These are phyloP conservation scores for Gnathonemus echidnorhynchus DNA, from an alignment of 2,113 vertebrate species.

Conservation along the genomic window DNA sequence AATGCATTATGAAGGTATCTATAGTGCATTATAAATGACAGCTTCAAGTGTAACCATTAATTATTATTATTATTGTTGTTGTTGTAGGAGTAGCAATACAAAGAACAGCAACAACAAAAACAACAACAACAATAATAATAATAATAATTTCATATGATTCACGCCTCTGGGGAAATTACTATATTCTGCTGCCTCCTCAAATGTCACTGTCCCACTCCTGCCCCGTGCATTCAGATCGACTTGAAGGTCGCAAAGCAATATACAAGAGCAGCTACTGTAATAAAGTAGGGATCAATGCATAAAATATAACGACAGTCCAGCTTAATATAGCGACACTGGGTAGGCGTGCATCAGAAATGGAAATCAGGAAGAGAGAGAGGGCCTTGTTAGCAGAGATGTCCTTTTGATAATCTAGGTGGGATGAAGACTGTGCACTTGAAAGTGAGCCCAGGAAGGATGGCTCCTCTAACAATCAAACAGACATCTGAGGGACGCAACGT, in stretches of 20 bases:
- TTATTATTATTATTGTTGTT: not conserved
- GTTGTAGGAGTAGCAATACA: not conserved
- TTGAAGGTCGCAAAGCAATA: slow-evolving; percentile 65
- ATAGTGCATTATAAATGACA: not conserved
- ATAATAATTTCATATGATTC: slow-evolving; percentile 24
- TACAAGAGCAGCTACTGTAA: slow-evolving; percentile 30
- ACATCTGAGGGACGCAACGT: not conserved
- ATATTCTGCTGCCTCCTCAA: slow-evolving; percentile 63
- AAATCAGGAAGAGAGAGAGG: not conserved
- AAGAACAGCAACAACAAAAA: not conserved
- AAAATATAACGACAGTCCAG: not conserved
- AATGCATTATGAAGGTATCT: not conserved
- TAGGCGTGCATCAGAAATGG: not conserved
- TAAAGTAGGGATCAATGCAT: slow-evolving; percentile 8
- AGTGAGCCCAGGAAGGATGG: not conserved
- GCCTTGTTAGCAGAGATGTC: slow-evolving; percentile 4
- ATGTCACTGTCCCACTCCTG: slow-evolving; percentile 67
- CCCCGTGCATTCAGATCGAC: slow-evolving; percentile 73
- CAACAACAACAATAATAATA: not conserved
- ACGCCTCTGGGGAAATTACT: slow-evolving; percentile 57
- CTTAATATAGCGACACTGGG: slow-evolving; percentile 4
- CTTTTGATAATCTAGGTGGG: slow-evolving; percentile 9
- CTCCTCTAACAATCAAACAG: not conserved
- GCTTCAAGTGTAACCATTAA: not conserved
- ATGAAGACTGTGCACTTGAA: not conserved